Conservation (phyloP, 2,888 invertebrate species). For the Gonocerus acuteangulatus region DNA sequence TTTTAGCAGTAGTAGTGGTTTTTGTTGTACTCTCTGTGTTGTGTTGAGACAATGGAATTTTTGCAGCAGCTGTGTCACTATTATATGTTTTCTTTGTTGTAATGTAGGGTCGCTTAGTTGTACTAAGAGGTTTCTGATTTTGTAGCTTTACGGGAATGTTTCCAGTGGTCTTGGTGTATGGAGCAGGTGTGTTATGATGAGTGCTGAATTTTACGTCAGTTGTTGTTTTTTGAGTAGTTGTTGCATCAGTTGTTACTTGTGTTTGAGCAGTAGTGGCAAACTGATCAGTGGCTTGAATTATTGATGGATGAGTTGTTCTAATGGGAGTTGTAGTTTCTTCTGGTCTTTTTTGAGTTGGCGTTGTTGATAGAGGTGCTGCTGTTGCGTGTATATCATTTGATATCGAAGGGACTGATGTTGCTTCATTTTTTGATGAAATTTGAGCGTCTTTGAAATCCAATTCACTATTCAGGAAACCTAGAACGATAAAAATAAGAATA, state of each 20-base stretch:
- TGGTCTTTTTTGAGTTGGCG: neutral
- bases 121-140: slow-evolving; percentile 14
- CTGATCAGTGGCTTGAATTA: neutral
- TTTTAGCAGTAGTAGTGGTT: slow-evolving; percentile 26
- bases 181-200: slow-evolving; percentile 23
- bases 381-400: neutral
- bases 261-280: neutral
- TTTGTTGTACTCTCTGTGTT: slow-evolving; percentile 12
- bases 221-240: neutral
- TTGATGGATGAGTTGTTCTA: neutral
- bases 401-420: neutral
- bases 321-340: slow-evolving; percentile 2
- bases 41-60: slow-evolving; percentile 1
- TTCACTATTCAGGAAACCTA: slow-evolving; percentile 30
- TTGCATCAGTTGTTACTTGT: slow-evolving; percentile 3
- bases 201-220: slow-evolving; percentile 29
- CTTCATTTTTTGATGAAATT: slow-evolving; percentile 1
- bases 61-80: neutral
- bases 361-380: neutral
- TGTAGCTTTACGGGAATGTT: neutral
- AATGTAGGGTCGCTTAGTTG: slow-evolving; percentile 8
- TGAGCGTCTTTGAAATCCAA: slow-evolving; percentile 29
- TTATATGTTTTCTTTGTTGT: slow-evolving; percentile 4
- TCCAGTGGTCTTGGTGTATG: slow-evolving; percentile 14
- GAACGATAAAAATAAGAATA: slow-evolving; percentile 4